Percentiles rank a stretch among this genome's conserved stretches.
These are phyloP conservation scores for Lepetodrilus schrolli DNA, from an alignment of 2,888 invertebrate genomes.

Conservation along the genomic window DNA sequence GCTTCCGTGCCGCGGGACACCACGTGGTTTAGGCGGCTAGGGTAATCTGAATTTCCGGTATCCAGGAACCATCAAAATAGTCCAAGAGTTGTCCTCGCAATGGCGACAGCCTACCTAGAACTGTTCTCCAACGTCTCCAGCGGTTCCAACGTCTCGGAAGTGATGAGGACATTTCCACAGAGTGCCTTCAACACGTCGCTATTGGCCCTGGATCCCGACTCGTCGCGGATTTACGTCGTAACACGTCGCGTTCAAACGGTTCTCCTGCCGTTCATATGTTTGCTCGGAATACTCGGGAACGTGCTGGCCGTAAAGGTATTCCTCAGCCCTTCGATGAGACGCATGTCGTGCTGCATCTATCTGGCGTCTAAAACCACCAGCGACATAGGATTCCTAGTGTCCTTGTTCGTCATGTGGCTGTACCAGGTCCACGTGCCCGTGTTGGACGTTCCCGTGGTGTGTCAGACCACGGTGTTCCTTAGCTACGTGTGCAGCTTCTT, in stretches of 20 bases:
- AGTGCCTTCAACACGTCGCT: no score
- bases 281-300: conserved; percentile 35
- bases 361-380: conserved; percentile 32
- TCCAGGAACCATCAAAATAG: no score
- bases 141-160: no score
- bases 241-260: conserved; percentile 28
- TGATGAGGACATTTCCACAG: no score
- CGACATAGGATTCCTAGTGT: conserved; percentile 36
- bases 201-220: neutral
- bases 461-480: conserved; percentile 33
- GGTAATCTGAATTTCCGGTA: no score
- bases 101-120: no score
- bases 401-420: conserved; percentile 37
- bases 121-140: no score
- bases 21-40: no score
- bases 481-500: conserved; percentile 36
- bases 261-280: conserved; percentile 32
- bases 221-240: neutral
- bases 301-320: conserved; percentile 32
- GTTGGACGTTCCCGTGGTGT: conserved; percentile 28
- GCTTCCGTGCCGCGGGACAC: no score
- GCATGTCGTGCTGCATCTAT: conserved; percentile 35
- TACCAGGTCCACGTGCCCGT: conserved; percentile 28
- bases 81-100: no score
- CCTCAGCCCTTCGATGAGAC: conserved; percentile 26